phyloP scores from a whole-genome alignment of 2,797 vertebrate species.

The Anas flavirostris region DNA sequence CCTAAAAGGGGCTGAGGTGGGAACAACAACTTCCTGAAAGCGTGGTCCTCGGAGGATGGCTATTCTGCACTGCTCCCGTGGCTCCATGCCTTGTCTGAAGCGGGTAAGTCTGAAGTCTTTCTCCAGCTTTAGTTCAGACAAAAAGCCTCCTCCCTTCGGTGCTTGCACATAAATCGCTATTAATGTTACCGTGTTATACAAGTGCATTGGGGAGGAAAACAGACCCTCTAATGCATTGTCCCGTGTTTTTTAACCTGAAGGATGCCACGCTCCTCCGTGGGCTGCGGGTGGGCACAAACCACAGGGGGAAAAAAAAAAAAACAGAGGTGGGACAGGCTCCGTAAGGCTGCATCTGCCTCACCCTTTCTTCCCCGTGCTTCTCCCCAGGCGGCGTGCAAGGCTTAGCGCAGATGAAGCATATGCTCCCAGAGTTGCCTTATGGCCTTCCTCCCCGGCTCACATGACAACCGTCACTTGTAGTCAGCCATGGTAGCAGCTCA shows the following conservation, averaged over 20 bases:
- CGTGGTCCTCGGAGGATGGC: neutral
- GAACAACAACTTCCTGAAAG: slow-evolving; percentile 40
- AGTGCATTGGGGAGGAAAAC: slow-evolving; percentile 59
- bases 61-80: neutral
- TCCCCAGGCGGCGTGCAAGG: slow-evolving; percentile 43
- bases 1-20: slow-evolving; percentile 15
- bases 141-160: slow-evolving; percentile 34
- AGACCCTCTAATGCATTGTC: slow-evolving; percentile 47
- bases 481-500: slow-evolving; percentile 66
- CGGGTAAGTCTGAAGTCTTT: neutral
- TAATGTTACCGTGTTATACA: slow-evolving; percentile 58
- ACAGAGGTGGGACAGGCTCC: slow-evolving; percentile 33
- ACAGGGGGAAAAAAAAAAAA: slow-evolving; percentile 11
- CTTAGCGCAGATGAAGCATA: slow-evolving; percentile 53
- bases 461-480: slow-evolving; percentile 67
- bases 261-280: neutral
- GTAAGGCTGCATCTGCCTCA: slow-evolving; percentile 42
- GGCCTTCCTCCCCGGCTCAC: slow-evolving; percentile 50
- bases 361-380: slow-evolving; percentile 40
- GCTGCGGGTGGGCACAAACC: slow-evolving; percentile 19
- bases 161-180: slow-evolving; percentile 65
- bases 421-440: slow-evolving; percentile 62
- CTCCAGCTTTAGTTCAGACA: slow-evolving; percentile 20
- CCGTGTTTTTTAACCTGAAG: slow-evolving; percentile 53
- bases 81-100: neutral